Percentiles rank a stretch among this genome's conserved stretches.
phyloP scores from a whole-genome alignment of 2,888 invertebrate genomes.

The Diachrysia chrysitis region DNA sequence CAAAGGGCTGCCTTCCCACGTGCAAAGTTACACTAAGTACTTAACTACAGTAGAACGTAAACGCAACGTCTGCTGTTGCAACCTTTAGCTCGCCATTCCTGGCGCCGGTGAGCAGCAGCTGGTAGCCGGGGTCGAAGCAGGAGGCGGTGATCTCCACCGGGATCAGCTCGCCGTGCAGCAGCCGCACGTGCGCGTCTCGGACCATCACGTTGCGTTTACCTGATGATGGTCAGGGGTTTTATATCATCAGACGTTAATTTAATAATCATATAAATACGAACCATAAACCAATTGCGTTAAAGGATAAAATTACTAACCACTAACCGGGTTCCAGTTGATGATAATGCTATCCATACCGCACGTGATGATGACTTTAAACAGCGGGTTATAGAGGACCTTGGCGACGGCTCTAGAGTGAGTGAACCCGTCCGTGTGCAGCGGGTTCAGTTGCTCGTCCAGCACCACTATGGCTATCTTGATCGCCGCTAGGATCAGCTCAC shows the following conservation, averaged over 20 bases:
- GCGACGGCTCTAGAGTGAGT: constrained; percentile 92
- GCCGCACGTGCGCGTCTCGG: constrained; percentile 91
- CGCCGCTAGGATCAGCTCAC: constrained; percentile 91
- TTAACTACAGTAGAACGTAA: too few species aligned
- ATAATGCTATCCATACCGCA: constrained; percentile 94
- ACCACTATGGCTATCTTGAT: constrained; percentile 90
- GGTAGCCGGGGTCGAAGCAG: constrained; percentile 92
- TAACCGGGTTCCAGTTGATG: constrained; percentile 94
- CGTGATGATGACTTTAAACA: constrained; percentile 93
- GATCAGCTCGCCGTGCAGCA: constrained; percentile 90
- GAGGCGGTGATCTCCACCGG: constrained; percentile 94
- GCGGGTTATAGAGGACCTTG: constrained; percentile 93
- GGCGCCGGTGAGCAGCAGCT: constrained; percentile 93
- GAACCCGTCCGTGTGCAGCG: constrained; percentile 92
- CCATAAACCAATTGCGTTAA: neutral
- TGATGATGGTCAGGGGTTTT: constrained; percentile 50
- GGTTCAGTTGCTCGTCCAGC: constrained; percentile 91
- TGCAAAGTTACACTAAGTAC: too few species aligned
- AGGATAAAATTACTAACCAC: constrained; percentile 74
- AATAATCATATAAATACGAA: too few species aligned
- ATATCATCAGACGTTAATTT: neutral
- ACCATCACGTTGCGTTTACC: constrained; percentile 92
- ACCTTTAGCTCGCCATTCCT: constrained; percentile 93
- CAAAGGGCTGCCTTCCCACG: too few species aligned
- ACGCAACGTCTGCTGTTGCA: neutral